Conservation (phyloP, 2,888 invertebrate genomes). For the Chesias legatella region DNA sequence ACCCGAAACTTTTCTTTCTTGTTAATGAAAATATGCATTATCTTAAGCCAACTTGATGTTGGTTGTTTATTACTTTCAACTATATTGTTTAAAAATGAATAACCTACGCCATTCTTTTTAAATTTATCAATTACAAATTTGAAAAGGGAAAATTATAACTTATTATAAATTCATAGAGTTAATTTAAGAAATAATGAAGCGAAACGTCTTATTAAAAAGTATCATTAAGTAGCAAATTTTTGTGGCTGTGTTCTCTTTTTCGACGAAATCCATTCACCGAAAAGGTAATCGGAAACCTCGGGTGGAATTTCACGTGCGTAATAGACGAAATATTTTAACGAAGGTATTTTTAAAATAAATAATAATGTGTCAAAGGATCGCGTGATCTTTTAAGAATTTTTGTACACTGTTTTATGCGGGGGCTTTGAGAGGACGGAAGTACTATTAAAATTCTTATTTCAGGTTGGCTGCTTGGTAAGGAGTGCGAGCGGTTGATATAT, state of each 20-base stretch:
- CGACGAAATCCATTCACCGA: conserved; percentile 46
- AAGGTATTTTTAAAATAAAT: conserved; percentile 53
- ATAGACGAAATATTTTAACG: conserved; percentile 72
- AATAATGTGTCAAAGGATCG: conserved; percentile 54
- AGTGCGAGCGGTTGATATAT: conserved; percentile 4
- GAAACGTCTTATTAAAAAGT: no score
- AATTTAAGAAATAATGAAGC: no score
- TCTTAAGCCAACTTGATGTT: no score
- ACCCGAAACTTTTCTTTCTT: no score
- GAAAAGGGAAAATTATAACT: no score
- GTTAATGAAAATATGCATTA: no score
- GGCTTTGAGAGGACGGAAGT: conserved; percentile 50
- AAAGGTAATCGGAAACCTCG: conserved; percentile 42
- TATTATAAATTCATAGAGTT: no score
- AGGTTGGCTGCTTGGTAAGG: conserved; percentile 1
- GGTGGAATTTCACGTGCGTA: conserved; percentile 51
- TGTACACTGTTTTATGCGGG: conserved; percentile 31
- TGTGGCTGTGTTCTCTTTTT: conserved; percentile 29
- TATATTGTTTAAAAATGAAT: no score
- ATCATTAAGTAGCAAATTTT: no score
- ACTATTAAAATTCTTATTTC: conserved; percentile 61
- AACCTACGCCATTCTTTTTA: no score
- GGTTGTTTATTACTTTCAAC: no score
- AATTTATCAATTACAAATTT: no score
- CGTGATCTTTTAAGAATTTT: conserved; percentile 47